Evolutionary conservation across 2,113 vertebrate species (phyloP), one percentile per base, ranked within the genome.

Genomic region (Ciconia stormi): DNA sequence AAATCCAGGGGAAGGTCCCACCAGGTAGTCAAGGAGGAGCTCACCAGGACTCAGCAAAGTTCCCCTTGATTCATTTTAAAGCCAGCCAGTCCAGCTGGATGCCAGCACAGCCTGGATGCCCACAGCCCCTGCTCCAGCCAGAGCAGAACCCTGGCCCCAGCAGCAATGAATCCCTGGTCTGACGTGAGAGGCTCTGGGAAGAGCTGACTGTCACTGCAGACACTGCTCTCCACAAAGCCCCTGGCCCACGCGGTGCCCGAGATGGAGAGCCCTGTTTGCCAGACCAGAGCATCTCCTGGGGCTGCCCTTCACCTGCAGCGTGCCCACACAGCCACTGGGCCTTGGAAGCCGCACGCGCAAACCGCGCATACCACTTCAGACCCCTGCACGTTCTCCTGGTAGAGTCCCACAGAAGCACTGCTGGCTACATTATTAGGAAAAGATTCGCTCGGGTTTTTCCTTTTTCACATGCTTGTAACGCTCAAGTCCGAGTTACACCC

Each of bases 261-360:
- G 32, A 3, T 4, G n/a, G 6, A 29, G 30, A 55, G 61, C 32
- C 0, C 32, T 1, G 16, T 3, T 0, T 34, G 73, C 23, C 50
- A 10, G 30, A 7, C 3, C 56, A 49, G 58, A 72, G 36, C 38
- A 20, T 22, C 93, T 36, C 73, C 77, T 0, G 36, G 19, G 27
- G 32, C 66, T 82, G 14, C 38, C 42, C 50, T 49, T 36, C 61
- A 18, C 55, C 59, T 6, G 17, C 72, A 40, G 59, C 4, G 1
- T 8, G 0, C 36, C 47, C 63, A 14, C n/a, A 1, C 21, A 14
- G 29, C 42, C 34, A 13, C 3, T 0, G 16, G 16, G 36, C 6
- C 30, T 7, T 3, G 5, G 8, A 32, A 66, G 21, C 58, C 16
- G 6, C 47, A 6, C 59, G 6, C 16, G 18, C 32, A 30, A 21